Base-by-base conservation (phyloP, 2,888 invertebrate genomes). In the Oegoconia quadripuncta region DNA sequence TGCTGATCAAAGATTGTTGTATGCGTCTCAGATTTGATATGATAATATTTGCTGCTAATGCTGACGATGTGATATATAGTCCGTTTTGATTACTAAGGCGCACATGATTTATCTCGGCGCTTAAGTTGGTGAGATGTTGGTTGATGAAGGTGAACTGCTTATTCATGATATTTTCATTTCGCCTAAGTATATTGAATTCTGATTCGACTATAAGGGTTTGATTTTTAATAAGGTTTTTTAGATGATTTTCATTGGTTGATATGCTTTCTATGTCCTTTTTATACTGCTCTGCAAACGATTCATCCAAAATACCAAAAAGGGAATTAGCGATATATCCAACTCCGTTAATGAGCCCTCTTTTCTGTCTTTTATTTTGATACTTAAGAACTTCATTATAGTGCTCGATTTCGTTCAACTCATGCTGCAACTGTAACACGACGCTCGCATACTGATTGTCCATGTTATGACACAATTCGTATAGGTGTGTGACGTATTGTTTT, bases 331-430 rank as follows among this genome's bases (percentile, higher is more conserved):
- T 4, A 9, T 28, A 28, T 5, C 28, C 28, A 4, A 46, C 16
- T 7, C 39, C 46, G 23, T 46, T 43, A 9, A 43, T 34, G 22
- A 43, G 39, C 14, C 43, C 46, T 8, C 42, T 33, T 11, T 37
- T 37, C n/a, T 23, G 36, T 33, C 35, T 31, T 23, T 8, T 17
- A 33, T 25, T 3, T 3, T 43, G 43, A 11, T 25, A 20, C 12
- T 28, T 9, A 9, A 43, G 33, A 17, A 39, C 33, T 23, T 39
- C 30, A 32, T 44, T 41, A 18, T 41, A 42, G 39, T 44, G 30
- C 6, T 25, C 28, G 16, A 36, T 22, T 22, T 41, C 39, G 8
- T 26, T 18, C 16, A 29, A 29, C 8, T 36, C 29, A 22, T 36
- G 28, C 3, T 9, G 29, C 13, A 33, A 28, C 26, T 42, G 42